These are phyloP conservation scores for Capreolus pygargus DNA, from an alignment of 2,113 vertebrate species.

Conservation along the genomic window DNA sequence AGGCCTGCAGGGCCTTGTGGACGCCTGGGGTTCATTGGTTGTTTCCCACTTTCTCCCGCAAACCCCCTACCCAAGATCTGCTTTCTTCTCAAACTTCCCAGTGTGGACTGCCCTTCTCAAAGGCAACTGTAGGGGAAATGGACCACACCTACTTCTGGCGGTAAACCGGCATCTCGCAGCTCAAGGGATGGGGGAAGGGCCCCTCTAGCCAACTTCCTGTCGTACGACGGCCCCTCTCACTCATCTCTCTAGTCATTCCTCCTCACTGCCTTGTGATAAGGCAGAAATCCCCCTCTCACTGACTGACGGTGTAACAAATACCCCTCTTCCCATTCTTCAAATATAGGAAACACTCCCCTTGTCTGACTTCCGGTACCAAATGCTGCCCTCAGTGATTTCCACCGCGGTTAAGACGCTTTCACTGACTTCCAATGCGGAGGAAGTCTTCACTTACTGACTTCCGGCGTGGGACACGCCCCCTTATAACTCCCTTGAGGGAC, in stretches of 20 bases:
- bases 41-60: neutral
- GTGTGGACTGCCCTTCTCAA: neutral
- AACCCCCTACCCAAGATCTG: neutral
- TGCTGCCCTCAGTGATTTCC: neutral
- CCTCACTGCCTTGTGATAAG: neutral
- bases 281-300: neutral
- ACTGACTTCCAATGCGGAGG: accelerated
- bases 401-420: accelerated
- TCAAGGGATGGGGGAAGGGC: neutral
- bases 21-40: neutral
- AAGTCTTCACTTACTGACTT: accelerated
- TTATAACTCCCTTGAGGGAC: neutral
- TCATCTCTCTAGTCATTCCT: neutral
- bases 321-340: neutral
- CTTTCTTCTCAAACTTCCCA: neutral
- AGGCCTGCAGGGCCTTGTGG: no score
- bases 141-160: neutral
- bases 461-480: neutral
- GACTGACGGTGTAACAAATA: neutral
- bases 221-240: neutral
- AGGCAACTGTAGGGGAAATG: neutral
- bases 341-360: neutral
- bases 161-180: neutral
- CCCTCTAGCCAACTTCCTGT: neutral
- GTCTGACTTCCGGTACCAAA: neutral